phyloP scores from a whole-genome alignment of 92 coral and sea anemone species.

The Pocillopora grandis region DNA sequence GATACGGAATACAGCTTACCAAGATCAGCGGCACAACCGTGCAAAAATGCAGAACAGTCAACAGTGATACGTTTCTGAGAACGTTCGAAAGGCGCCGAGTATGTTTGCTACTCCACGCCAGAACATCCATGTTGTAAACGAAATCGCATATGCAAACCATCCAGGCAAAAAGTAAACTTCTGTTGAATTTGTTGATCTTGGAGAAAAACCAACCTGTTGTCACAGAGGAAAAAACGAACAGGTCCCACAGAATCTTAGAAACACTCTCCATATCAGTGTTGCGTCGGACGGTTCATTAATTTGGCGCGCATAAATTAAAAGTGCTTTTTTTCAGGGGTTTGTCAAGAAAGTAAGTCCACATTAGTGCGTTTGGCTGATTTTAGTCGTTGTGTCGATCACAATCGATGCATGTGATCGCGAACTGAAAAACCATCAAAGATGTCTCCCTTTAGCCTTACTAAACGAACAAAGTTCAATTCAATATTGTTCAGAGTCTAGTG shows the following conservation, averaged over 20 bases:
- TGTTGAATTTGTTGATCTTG: constrained; percentile 10
- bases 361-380: too few species aligned
- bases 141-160: constrained; percentile 53
- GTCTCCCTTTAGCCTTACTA: too few species aligned
- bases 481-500: too few species aligned
- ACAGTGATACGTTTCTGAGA: background rate
- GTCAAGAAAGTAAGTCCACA: too few species aligned
- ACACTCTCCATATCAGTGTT: too few species aligned
- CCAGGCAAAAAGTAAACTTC: constrained; percentile 38
- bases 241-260: constrained; percentile 31
- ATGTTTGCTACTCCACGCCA: constrained; percentile 36
- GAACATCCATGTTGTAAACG: constrained; percentile 30
- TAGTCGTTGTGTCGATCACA: too few species aligned
- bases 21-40: background rate
- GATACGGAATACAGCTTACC: constrained; percentile 44
- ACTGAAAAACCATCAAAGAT: too few species aligned
- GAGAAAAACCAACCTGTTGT: constrained; percentile 36
- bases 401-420: too few species aligned
- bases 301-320: too few species aligned
- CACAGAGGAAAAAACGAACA: constrained; percentile 13
- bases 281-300: too few species aligned
- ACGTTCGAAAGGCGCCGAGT: background rate
- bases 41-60: background rate
- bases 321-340: too few species aligned
- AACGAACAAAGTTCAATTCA: too few species aligned